Conservation (phyloP, 2,797 vertebrate species). For the Gallinago solitaria region DNA sequence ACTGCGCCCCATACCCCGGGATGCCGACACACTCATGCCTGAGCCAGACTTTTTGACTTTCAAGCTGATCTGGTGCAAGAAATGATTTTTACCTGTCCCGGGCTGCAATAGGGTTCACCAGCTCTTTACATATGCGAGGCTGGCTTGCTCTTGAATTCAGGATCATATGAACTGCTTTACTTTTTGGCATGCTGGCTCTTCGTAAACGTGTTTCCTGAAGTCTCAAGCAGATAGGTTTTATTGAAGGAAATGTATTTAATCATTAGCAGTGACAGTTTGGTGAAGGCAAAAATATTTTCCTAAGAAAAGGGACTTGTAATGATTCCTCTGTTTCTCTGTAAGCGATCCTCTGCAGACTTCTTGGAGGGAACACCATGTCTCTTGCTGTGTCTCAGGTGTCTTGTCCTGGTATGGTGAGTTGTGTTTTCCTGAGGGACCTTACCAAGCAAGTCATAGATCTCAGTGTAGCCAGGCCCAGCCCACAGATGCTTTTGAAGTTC, state of each 20-base stretch:
- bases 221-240: not conserved
- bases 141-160: not conserved
- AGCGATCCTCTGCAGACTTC: not conserved
- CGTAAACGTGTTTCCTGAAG: not conserved
- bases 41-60: not conserved
- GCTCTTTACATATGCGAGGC: not conserved
- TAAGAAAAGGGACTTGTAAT: not conserved
- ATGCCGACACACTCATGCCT: not conserved
- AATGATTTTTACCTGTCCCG: not conserved
- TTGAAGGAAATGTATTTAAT: not conserved
- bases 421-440: not conserved
- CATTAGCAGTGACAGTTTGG: not conserved
- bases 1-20: accelerated
- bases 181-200: not conserved
- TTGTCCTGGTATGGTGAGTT: not conserved
- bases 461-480: not conserved
- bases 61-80: not conserved
- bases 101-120: not conserved
- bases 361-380: not conserved
- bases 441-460: not conserved
- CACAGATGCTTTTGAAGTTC: not conserved
- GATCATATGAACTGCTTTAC: not conserved
- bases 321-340: not conserved
- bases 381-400: not conserved
- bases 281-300: slow-evolving; percentile 14